These are phyloP conservation scores for Mormyrus hasselquistii DNA, from an alignment of 2,797 vertebrate genomes.

Conservation along the genomic window DNA sequence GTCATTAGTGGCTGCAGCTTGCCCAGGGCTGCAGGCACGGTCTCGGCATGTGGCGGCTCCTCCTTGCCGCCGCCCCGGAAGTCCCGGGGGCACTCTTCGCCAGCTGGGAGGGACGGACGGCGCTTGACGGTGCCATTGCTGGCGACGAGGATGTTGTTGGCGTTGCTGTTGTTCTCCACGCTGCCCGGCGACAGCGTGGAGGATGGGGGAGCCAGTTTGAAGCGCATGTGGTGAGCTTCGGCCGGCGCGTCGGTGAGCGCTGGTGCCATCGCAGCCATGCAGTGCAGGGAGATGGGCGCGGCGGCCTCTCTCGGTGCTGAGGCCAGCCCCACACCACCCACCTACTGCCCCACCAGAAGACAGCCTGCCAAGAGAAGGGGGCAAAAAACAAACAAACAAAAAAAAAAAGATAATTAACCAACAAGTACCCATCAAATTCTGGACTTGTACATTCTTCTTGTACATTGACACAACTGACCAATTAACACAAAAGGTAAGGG, in stretches of 20 bases:
- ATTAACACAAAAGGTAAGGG: neutral
- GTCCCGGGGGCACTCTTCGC: slow-evolving; percentile 64
- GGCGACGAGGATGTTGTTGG: slow-evolving; percentile 68
- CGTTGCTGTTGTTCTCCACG: slow-evolving; percentile 74
- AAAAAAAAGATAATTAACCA: neutral
- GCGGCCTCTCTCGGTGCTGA: slow-evolving; percentile 69
- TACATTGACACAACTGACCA: neutral
- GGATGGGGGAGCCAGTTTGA: slow-evolving; percentile 84
- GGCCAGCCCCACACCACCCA: slow-evolving; percentile 71
- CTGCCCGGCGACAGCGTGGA: slow-evolving; percentile 76
- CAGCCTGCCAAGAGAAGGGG: slow-evolving; percentile 51
- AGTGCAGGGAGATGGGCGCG: slow-evolving; percentile 73
- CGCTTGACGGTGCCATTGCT: slow-evolving; percentile 71
- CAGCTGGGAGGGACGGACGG: slow-evolving; percentile 58
- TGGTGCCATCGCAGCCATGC: slow-evolving; percentile 92
- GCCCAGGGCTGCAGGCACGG: slow-evolving; percentile 46
- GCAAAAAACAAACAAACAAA: neutral
- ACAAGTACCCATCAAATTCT: neutral
- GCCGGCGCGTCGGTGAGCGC: slow-evolving; percentile 85
- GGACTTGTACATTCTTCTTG: neutral
- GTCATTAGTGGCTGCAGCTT: slow-evolving; percentile 73
- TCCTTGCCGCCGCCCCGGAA: slow-evolving; percentile 62
- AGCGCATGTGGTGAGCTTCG: slow-evolving; percentile 85
- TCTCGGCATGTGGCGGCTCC: slow-evolving; percentile 43
- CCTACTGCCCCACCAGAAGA: slow-evolving; percentile 62